These are phyloP conservation scores for Hippoglossus hippoglossus DNA, from an alignment of 2,797 vertebrate species.

Conservation along the genomic window DNA sequence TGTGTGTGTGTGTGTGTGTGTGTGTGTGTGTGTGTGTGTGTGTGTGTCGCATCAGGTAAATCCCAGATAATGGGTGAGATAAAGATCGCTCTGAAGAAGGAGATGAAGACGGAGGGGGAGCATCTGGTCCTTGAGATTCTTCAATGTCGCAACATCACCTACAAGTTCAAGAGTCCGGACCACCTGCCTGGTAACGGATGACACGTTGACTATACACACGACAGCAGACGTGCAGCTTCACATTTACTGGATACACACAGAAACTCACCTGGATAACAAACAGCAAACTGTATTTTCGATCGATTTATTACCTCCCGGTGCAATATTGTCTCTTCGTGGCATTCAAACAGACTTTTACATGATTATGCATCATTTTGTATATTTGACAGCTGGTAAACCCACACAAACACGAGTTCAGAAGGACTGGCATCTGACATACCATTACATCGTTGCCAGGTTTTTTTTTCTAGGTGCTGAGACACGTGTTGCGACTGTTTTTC, in stretches of 20 bases:
- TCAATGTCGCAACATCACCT: slow-evolving; percentile 99
- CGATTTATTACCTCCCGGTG: too few species aligned
- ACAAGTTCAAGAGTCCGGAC: slow-evolving; percentile 98
- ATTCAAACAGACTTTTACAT: not conserved
- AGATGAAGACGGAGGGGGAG: slow-evolving; percentile 98
- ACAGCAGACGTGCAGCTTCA: not conserved
- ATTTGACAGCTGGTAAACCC: slow-evolving; percentile 47
- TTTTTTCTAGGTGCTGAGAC: slow-evolving; percentile 10
- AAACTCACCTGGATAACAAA: not conserved
- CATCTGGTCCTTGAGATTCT: slow-evolving; percentile 97
- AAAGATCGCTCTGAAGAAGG: slow-evolving; percentile 97
- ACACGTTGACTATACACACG: too few species aligned
- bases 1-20: slow-evolving; percentile 9
- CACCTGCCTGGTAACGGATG: slow-evolving; percentile 92
- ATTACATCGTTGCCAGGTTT: slow-evolving; percentile 22
- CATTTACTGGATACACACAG: not conserved
- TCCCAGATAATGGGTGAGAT: slow-evolving; percentile 99
- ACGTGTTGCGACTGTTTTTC: slow-evolving; percentile 5
- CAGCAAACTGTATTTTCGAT: too few species aligned
- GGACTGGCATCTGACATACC: slow-evolving; percentile 21
- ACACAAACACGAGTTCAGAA: slow-evolving; percentile 31
- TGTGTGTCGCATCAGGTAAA: slow-evolving; percentile 91
- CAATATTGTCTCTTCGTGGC: too few species aligned
- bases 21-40: slow-evolving; percentile 15
- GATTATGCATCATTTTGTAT: not conserved